Percentiles rank a stretch among this genome's conserved stretches.
These are phyloP conservation scores for Helostoma temminkii DNA, from an alignment of 2,797 vertebrate species.

Conservation along the genomic window DNA sequence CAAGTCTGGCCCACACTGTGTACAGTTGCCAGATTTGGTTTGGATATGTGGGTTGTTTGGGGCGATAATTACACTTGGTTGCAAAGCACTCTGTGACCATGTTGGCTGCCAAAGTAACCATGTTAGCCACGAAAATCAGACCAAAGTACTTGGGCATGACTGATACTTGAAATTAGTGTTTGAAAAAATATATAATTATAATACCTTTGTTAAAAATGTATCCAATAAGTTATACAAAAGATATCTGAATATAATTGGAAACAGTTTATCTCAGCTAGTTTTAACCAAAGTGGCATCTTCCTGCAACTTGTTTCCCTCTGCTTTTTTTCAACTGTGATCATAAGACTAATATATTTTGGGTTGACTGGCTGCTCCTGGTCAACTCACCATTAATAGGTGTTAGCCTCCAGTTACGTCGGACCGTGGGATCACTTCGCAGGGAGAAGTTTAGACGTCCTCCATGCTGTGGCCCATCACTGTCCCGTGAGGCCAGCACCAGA, in stretches of 20 bases:
- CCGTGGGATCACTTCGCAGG: constrained; percentile 84
- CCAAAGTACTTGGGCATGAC: not conserved
- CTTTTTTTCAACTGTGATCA: constrained; percentile 1
- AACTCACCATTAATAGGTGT: constrained; percentile 87
- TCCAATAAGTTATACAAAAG: not conserved
- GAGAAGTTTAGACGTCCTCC: constrained; percentile 86
- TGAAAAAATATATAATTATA: not conserved
- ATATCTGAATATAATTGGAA: not conserved
- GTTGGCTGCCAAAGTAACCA: not conserved
- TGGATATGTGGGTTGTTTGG: constrained; percentile 1
- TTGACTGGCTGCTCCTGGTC: not conserved
- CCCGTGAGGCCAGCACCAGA: constrained; percentile 83
- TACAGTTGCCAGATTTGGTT: not conserved
- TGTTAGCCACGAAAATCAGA: constrained; percentile 1
- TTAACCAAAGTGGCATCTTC: not conserved
- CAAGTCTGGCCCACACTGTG: not conserved
- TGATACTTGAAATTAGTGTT: not conserved
- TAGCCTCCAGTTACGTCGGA: constrained; percentile 88
- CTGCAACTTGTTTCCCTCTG: not conserved
- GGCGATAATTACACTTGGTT: not conserved
- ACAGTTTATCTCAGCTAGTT: constrained; percentile 1
- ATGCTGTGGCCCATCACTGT: constrained; percentile 81
- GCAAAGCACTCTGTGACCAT: not conserved
- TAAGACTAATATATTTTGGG: not conserved
- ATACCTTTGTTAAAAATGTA: not conserved